Conservation (phyloP, 2,888 invertebrate genomes). For the Agrotis puta region DNA sequence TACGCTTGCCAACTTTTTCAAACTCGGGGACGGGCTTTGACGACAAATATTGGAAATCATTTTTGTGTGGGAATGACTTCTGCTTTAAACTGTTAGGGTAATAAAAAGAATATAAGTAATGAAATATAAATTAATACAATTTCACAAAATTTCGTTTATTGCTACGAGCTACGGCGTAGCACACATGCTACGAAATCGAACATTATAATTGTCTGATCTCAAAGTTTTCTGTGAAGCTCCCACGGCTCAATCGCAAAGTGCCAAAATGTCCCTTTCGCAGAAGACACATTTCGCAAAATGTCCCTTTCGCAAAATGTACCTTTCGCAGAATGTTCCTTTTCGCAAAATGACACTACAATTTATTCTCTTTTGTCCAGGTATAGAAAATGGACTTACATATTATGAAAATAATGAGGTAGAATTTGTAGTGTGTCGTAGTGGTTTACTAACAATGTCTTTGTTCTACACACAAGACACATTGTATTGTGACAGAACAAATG, state of each 20-base stretch:
- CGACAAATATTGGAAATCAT: too few relatives aligned
- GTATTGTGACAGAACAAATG: not conserved
- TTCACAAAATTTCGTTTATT: not conserved
- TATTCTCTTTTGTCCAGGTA: not conserved
- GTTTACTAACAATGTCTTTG: constrained; percentile 3
- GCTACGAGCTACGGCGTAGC: constrained; percentile 30
- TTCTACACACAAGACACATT: not conserved
- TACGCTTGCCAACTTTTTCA: too few relatives aligned
- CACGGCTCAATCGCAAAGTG: too few relatives aligned
- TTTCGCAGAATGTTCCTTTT: too few relatives aligned
- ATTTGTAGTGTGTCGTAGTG: not conserved
- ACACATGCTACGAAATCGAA: not conserved
- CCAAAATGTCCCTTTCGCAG: too few relatives aligned
- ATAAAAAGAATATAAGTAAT: not conserved
- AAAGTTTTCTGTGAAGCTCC: not conserved
- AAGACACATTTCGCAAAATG: too few relatives aligned
- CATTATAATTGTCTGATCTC: not conserved
- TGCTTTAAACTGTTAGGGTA: not conserved
- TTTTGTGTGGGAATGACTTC: not conserved
- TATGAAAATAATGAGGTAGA: not conserved
- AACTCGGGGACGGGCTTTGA: too few relatives aligned
- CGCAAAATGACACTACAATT: not conserved
- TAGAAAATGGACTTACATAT: not conserved
- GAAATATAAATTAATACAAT: not conserved
- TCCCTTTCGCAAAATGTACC: too few relatives aligned